These are phyloP conservation scores for Rhopalosiphum padi DNA, from an alignment of 1,140 invertebrate genomes.

Conservation along the genomic window DNA sequence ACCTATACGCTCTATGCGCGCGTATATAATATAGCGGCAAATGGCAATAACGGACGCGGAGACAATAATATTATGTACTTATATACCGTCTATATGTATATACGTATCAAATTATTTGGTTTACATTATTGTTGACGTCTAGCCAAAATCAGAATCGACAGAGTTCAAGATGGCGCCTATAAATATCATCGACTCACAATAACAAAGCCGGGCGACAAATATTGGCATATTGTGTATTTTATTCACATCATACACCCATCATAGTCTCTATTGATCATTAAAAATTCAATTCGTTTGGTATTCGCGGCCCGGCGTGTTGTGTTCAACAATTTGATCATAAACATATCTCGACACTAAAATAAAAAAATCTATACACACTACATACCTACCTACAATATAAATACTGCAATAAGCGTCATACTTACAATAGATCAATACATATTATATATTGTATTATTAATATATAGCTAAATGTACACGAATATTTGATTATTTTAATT, in stretches of 20 bases:
- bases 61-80: slow-evolving; percentile 7
- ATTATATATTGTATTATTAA: background rate
- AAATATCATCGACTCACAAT: background rate
- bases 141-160: background rate
- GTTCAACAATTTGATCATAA: background rate
- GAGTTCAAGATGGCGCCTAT: background rate
- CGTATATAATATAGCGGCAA: background rate
- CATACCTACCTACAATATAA: background rate
- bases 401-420: background rate
- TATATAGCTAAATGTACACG: background rate
- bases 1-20: too few relatives aligned
- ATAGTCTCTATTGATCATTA: background rate
- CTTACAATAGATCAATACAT: too few relatives aligned
- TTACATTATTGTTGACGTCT: background rate
- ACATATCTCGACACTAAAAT: background rate
- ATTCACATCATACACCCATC: background rate
- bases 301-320: background rate
- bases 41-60: background rate
- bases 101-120: background rate
- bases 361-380: background rate
- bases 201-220: background rate
- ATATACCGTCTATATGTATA: background rate
- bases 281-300: background rate
- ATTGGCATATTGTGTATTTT: background rate
- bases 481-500: background rate